Percentiles rank a stretch among this genome's conserved stretches.
phyloP scores from a whole-genome alignment of 2,797 vertebrate species.

The Molossus molossus region DNA sequence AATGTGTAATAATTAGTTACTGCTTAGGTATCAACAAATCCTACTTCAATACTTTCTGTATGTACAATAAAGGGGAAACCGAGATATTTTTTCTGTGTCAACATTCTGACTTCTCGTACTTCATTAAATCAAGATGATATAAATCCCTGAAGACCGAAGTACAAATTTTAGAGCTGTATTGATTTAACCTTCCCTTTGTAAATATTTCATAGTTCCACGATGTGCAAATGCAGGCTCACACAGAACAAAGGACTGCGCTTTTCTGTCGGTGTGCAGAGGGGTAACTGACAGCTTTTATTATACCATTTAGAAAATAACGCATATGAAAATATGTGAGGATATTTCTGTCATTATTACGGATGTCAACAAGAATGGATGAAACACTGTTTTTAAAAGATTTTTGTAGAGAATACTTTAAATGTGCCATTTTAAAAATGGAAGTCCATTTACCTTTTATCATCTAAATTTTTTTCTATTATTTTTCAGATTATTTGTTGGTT shows the following conservation, averaged over 20 bases:
- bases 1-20: slow-evolving; percentile 87
- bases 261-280: slow-evolving; percentile 77
- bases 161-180: slow-evolving; percentile 90
- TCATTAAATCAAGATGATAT: slow-evolving; percentile 90
- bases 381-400: slow-evolving; percentile 78
- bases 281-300: slow-evolving; percentile 85
- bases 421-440: slow-evolving; percentile 74
- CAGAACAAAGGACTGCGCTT: slow-evolving; percentile 85
- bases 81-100: slow-evolving; percentile 86
- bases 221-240: slow-evolving; percentile 85
- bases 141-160: slow-evolving; percentile 87
- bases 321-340: slow-evolving; percentile 78
- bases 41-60: slow-evolving; percentile 82
- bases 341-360: slow-evolving; percentile 78
- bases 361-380: slow-evolving; percentile 76
- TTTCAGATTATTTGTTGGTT: slow-evolving; percentile 51
- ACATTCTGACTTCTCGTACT: slow-evolving; percentile 87
- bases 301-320: slow-evolving; percentile 84
- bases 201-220: slow-evolving; percentile 90
- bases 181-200: slow-evolving; percentile 91
- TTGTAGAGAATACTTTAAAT: slow-evolving; percentile 65
- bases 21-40: slow-evolving; percentile 83
- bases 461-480: neutral
- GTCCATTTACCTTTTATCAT: slow-evolving; percentile 72
- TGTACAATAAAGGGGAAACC: slow-evolving; percentile 79